Evolutionary conservation across 1,140 invertebrate genomes (phyloP), one percentile per base, ranked within the genome.

Genomic region (Cyphomyrmex costatus): DNA sequence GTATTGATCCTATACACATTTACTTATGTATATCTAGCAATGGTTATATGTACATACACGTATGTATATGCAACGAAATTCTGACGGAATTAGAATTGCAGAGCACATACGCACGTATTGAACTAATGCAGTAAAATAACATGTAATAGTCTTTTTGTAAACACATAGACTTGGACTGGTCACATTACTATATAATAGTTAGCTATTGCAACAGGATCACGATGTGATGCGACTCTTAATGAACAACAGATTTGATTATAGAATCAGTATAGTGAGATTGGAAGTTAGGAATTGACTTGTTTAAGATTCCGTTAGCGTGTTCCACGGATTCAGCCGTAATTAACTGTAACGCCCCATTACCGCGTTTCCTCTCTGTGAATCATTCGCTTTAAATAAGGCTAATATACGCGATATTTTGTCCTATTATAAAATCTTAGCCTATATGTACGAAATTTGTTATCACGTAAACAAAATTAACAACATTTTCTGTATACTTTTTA

Each of bases 211-310:
- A 8, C 36, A 7, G 3, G 27, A 53, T 79, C 24, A 49, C 27
- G 33, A 80, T 80, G 51, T 30, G 33, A 58, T 58, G 12, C 16
- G 78, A 82, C 21, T 73, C 36, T 71, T 71, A 42, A 82, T 83
- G 70, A 74, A 14, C 24, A 83, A 73, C 66, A 83, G 21, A 74
- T 73, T 73, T 82, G 53, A 60, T 82, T 82, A 60, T 46, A 5
- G 24, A 36, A 73, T 73, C n/a, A 60, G 53, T 82, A 71, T 71
- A 49, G 56, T 12, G 24, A 83, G 36, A 74, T 46, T 21, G 68
- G 66, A 49, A n/a, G 2, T 2, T 14, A 42, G 24, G 30, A 73
- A 83, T 74, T 60, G 24, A 74, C 24, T 83, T 56, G 36, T 27
- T 80, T 83, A 60, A 74, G 56, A 83, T 83, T 73, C 68, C n/a